Evolutionary conservation across 2,113 vertebrate species (phyloP).

Genomic region (Glareola pratincola): DNA sequence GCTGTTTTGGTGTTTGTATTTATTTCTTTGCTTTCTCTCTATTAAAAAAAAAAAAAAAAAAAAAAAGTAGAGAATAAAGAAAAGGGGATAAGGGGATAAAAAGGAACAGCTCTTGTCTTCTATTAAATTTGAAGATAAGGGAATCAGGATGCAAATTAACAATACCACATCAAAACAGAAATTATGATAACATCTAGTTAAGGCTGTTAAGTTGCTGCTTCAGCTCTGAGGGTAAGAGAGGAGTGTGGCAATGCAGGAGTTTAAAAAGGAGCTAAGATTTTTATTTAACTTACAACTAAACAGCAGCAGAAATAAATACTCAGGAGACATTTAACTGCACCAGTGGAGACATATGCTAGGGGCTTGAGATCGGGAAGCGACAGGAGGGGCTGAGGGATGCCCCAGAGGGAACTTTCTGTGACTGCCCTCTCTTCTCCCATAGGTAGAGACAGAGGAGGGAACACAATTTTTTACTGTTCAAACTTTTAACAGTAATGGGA

Average conservation of each 20-base stretch:
- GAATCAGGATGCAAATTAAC: slow-evolving; percentile 67
- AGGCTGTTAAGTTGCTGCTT: slow-evolving; percentile 59
- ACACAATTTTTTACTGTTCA: background rate
- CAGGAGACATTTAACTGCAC: background rate
- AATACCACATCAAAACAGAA: slow-evolving; percentile 57
- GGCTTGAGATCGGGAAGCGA: background rate
- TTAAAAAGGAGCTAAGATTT: slow-evolving; percentile 18
- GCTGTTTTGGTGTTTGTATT: background rate
- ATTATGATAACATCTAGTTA: slow-evolving; percentile 66
- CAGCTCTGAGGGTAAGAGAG: slow-evolving; percentile 11
- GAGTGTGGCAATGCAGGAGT: slow-evolving; percentile 6
- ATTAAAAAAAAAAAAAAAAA: slow-evolving; percentile 40
- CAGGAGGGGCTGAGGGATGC: background rate
- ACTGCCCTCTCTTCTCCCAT: background rate
- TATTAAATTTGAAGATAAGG: slow-evolving; percentile 56
- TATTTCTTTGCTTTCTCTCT: slow-evolving; percentile 30
- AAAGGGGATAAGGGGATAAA: background rate
- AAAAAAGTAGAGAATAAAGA: background rate
- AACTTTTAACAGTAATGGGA: background rate
- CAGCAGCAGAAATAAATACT: slow-evolving; percentile 9
- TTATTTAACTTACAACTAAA: background rate
- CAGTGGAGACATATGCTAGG: background rate
- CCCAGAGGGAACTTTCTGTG: background rate
- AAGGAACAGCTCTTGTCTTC: slow-evolving; percentile 39
- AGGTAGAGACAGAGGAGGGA: background rate